Percentiles rank a stretch among this genome's conserved stretches.
These are phyloP conservation scores for Aleadryas rufinucha DNA, from an alignment of 2,113 vertebrate species.

Conservation along the genomic window DNA sequence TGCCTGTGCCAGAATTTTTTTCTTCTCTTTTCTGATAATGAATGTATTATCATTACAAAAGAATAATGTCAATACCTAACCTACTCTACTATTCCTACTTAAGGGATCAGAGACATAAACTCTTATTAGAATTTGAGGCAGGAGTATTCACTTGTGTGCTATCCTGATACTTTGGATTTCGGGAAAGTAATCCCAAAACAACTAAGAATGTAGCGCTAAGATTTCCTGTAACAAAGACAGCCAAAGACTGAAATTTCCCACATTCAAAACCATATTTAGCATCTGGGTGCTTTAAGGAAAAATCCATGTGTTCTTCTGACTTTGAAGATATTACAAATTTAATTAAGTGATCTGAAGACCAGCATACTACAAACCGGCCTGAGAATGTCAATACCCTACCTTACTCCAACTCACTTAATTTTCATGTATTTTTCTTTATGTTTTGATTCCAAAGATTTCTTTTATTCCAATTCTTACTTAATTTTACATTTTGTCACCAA, in stretches of 20 bases:
- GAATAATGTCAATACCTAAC: background rate
- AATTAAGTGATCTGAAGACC: background rate
- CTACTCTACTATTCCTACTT: background rate
- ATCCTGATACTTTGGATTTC: background rate
- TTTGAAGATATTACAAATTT: background rate
- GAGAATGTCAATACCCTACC: background rate
- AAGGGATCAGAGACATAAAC: background rate
- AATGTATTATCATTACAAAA: background rate
- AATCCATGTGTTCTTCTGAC: background rate
- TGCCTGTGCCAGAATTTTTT: background rate
- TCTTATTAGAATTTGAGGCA: background rate
- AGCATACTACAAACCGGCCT: background rate
- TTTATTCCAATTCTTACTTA: background rate
- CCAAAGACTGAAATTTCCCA: background rate
- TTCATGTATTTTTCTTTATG: background rate
- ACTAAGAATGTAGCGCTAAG: background rate
- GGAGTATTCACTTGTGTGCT: background rate
- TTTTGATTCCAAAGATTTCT: background rate
- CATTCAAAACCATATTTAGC: background rate
- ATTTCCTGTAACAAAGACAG: background rate
- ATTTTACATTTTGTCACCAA: background rate
- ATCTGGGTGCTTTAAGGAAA: background rate
- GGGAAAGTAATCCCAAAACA: background rate
- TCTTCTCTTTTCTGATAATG: background rate
- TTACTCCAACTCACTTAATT: background rate